These are phyloP conservation scores for Magallana ariakensis DNA, from an alignment of 1,140 invertebrate species.

Conservation along the genomic window DNA sequence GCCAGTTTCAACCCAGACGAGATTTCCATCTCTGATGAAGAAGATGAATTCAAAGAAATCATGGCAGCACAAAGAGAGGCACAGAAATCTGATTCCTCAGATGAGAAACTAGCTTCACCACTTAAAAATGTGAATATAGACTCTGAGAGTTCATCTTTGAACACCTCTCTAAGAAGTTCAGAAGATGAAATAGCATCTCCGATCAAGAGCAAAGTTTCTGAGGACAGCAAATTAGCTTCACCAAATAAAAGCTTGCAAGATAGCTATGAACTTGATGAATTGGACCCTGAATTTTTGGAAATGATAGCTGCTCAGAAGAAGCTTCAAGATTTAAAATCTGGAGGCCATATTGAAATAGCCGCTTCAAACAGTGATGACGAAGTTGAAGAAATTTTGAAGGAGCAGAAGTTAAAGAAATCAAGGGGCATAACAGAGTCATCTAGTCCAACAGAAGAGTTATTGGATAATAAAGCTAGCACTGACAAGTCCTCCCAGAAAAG, in stretches of 20 bases:
- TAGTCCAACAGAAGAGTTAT: slow-evolving; percentile 55
- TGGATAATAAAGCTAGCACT: slow-evolving; percentile 50
- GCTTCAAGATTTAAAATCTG: not conserved
- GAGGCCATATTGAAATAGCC: slow-evolving; percentile 45
- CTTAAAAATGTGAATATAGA: not conserved
- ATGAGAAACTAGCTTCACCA: slow-evolving; percentile 3
- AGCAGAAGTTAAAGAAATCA: slow-evolving; percentile 45
- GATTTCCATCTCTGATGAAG: slow-evolving; percentile 56
- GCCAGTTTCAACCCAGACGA: slow-evolving; percentile 27
- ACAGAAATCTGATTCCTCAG: not conserved
- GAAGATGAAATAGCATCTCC: slow-evolving; percentile 15
- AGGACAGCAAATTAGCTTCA: slow-evolving; percentile 50
- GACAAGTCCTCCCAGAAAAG: slow-evolving; percentile 51
- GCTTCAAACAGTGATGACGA: slow-evolving; percentile 52
- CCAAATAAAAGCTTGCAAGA: slow-evolving; percentile 42
- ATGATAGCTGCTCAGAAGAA: slow-evolving; percentile 54
- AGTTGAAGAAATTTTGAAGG: slow-evolving; percentile 43
- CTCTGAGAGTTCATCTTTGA: slow-evolving; percentile 16
- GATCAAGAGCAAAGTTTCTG: not conserved
- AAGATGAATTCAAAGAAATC: slow-evolving; percentile 59
- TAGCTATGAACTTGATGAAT: slow-evolving; percentile 46
- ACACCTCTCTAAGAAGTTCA: slow-evolving; percentile 26
- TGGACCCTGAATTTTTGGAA: slow-evolving; percentile 41
- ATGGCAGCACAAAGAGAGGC: slow-evolving; percentile 57
- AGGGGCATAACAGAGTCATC: slow-evolving; percentile 1